Base-by-base conservation (phyloP, 2,797 vertebrate species). In the Sebastes minor region DNA sequence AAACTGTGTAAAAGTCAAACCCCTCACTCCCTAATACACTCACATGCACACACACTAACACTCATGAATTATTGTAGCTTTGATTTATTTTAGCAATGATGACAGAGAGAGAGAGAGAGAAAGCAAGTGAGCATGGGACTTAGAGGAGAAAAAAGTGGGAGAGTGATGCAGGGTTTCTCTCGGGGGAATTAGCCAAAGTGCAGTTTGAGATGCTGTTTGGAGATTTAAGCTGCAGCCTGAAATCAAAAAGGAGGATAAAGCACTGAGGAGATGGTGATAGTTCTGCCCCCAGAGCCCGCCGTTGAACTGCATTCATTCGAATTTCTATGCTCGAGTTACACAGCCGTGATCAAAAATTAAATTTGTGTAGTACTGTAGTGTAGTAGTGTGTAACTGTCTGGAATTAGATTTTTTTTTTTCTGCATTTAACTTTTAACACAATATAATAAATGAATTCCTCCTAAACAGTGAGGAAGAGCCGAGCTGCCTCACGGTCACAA, bases 61-160 rank as follows among this genome's bases (percentile, higher is more conserved):
- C 87, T 91, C 86, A 80, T 94, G 88, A 93, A 93, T 94, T 89
- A 92, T 93, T 92, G 77, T 82, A 64, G 83, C 88, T 92, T 90
- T 93, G 90, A 91, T 93, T 90, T 90, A 85, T 90, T 92, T 91
- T 71, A 73, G 81, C 74, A 55, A 12, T 78, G 87, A 91, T 88
- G 91, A 85, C 85, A 86, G 74, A 57, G 73, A 60, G 53, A 65
- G 73, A 60, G 53, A 65, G 53, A 55, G 56, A 74, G 68, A 42
- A 33, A 67, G 72, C 16, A 12, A 71, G 68, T 11, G 46, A 86
- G 73, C 74, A 8, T 49, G 63, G 79, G 75, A 81, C 79, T 78
- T 69, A 66, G 56, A 64, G 64, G 59, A 80, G 81, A 73, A 78
- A 18, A 72, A 72, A 84, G 73, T 70, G 69, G 78, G 28, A 67